A percentile compares a stretch with the other conserved stretches of the same genome.
Conservation (phyloP, 92 coral and sea anemone species). For the Porites evermanni region DNA sequence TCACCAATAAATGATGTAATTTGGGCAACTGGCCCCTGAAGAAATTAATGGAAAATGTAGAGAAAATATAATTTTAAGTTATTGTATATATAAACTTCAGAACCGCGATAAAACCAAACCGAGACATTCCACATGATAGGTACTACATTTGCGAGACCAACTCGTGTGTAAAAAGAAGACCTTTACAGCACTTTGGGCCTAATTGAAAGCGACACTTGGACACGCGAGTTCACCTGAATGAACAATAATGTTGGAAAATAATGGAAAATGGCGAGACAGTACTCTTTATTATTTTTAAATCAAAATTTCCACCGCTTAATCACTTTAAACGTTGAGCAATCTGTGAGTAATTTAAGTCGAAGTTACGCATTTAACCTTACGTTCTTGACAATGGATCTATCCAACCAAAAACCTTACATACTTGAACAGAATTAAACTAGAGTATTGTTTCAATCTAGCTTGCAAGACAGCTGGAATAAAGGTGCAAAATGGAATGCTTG, state of each 20-base stretch:
- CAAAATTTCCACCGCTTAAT: not conserved
- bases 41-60: no score
- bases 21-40: no score
- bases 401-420: not conserved
- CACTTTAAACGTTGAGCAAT: not conserved
- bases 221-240: not conserved
- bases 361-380: not conserved
- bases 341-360: not conserved
- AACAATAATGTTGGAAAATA: not conserved
- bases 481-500: not conserved
- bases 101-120: no score
- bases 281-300: not conserved
- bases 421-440: not conserved
- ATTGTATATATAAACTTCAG: no score
- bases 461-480: not conserved
- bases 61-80: no score
- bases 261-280: not conserved
- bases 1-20: no score
- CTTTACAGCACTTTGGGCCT: not conserved
- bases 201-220: not conserved
- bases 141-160: not conserved
- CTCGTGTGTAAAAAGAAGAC: not conserved
- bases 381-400: not conserved
- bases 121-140: no score
- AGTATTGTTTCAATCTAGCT: not conserved